Evolutionary conservation across 2,888 invertebrate genomes (phyloP).

Genomic region (Frankliniella intonsa): DNA sequence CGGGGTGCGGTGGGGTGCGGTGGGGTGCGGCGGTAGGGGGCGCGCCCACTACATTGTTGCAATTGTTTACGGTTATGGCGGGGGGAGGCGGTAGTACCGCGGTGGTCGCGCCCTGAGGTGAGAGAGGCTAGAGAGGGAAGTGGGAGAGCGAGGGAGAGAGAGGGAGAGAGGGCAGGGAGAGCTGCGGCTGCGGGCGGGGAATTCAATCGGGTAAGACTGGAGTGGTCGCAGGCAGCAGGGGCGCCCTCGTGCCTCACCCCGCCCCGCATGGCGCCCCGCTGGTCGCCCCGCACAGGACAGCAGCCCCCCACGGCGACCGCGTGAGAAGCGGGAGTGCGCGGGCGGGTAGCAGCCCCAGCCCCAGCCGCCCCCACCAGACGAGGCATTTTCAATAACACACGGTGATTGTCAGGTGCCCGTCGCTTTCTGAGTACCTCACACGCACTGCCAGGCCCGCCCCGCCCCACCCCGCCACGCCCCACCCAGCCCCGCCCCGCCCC

Average conservation of each 20-base stretch:
- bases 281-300: neutral
- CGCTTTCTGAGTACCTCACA: neutral
- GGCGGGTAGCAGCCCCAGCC: neutral
- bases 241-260: neutral
- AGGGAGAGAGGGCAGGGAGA: neutral
- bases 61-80: slow-evolving; percentile 20
- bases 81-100: neutral
- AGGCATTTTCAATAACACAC: neutral
- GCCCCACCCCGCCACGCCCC: too few species aligned
- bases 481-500: neutral
- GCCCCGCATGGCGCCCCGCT: neutral
- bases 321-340: neutral
- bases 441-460: neutral
- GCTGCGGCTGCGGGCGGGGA: neutral
- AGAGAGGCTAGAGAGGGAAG: neutral
- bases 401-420: slow-evolving; percentile 8
- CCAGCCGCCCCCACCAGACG: neutral
- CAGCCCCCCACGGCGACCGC: neutral
- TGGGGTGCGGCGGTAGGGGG: neutral
- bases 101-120: neutral
- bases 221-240: neutral
- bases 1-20: neutral
- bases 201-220: neutral
- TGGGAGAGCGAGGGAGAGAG: neutral
- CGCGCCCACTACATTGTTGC: neutral